Evolutionary conservation across 2,113 vertebrate species (phyloP).

Genomic region (Phasianus colchicus): DNA sequence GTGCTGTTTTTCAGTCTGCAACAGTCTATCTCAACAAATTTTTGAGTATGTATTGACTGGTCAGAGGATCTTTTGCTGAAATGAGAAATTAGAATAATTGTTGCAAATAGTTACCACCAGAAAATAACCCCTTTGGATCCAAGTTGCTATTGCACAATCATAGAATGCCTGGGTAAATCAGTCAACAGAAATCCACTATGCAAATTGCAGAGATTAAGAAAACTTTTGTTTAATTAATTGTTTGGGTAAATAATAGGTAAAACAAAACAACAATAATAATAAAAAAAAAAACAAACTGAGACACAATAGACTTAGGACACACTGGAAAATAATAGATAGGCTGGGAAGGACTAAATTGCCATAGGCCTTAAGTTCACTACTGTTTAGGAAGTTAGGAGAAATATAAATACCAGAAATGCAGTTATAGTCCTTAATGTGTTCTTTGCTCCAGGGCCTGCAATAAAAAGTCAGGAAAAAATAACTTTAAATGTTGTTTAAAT

Average conservation of each 20-base stretch:
- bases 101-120: neutral
- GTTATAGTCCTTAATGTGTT: neutral
- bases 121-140: neutral
- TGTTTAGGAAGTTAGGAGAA: neutral
- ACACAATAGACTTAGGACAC: neutral
- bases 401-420: neutral
- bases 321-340: neutral
- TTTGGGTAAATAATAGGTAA: neutral
- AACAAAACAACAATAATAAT: neutral
- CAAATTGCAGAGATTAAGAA: neutral
- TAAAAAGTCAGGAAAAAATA: neutral
- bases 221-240: conserved; percentile 4
- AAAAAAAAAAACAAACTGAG: neutral
- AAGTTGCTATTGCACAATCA: neutral
- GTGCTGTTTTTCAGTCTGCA: neutral
- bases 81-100: neutral
- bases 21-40: neutral
- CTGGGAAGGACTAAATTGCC: neutral
- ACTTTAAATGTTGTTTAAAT: neutral
- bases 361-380: neutral
- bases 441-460: neutral
- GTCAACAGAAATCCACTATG: neutral
- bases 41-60: neutral
- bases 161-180: no score
- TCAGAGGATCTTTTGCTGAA: neutral